Evolutionary conservation across 2,113 vertebrate genomes (phyloP), one percentile per base, ranked within the genome.

Genomic region (Neolamprologus variostigma): DNA sequence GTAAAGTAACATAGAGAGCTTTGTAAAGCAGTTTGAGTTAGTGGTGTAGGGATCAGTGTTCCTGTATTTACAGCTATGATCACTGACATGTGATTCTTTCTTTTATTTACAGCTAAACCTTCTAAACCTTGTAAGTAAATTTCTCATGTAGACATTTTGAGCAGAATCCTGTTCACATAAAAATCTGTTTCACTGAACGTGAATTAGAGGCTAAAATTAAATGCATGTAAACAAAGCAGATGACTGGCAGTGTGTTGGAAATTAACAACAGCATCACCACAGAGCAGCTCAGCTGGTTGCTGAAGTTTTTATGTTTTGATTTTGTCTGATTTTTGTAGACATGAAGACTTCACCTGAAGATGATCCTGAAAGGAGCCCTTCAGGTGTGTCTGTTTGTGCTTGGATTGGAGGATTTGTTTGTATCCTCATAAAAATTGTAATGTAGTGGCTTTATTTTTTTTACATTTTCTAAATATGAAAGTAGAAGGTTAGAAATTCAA

Each of bases 211-310:
- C 59, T 63, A 11, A 63, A 63, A 63, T 63, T 7, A 11, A 11
- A 63, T 33, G 5, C 28, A 33, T 19, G 57, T 0, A 61, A 4
- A 61, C 2, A 61, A 61, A 7, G 59, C 17, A 35, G 59, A 33
- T 33, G 8, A 61, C 57, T 31, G 26, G 14, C 14, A 31, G 14
- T 0, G 1, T 33, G 31, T 35, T 35, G 1, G 59, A 63, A 63
- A 63, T 0, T 0, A 0, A n/a, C 2, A 3, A 63, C 31, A 63
- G 59, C 31, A n/a, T 19, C 31, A 19, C 59, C 4, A 35, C 0
- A 63, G 28, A 63, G 59, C 59, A n/a, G 17, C 31, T 63, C 17
- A 35, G 59, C 59, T 5, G 59, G 0, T 63, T 0, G 59, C 28
- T 33, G 16, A 63, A 63, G 5, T 33, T 33, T 4, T 63, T 10